These are phyloP conservation scores for Masnerella sp. DNA, from an alignment of 2,888 invertebrate genomes.

Conservation along the genomic window DNA sequence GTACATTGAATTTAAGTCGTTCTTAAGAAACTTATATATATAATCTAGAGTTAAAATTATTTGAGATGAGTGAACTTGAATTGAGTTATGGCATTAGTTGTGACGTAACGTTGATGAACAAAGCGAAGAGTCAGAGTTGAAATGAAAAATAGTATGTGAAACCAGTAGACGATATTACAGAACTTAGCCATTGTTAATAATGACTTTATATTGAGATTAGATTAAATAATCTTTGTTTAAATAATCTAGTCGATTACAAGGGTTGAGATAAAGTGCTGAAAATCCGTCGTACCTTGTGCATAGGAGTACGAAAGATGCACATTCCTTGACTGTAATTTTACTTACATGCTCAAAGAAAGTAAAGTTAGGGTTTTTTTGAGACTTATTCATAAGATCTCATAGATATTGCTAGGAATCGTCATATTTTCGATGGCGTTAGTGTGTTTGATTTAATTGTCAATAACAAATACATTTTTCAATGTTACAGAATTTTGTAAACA, in stretches of 20 bases:
- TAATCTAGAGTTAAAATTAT: conserved; percentile 36
- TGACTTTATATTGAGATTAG: conserved; percentile 63
- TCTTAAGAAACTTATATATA: conserved; percentile 36
- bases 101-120: conserved; percentile 30
- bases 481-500: conserved; percentile 54
- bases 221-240: conserved; percentile 62
- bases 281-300: conserved; percentile 49
- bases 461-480: conserved; percentile 15
- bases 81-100: conserved; percentile 35
- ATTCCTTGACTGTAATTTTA: conserved; percentile 56
- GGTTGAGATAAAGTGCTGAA: conserved; percentile 47
- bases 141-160: conserved; percentile 18
- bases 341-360: conserved; percentile 58
- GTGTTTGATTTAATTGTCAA: conserved; percentile 7
- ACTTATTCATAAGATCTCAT: conserved; percentile 51
- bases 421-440: conserved; percentile 22
- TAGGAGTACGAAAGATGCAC: conserved; percentile 38
- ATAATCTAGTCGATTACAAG: conserved; percentile 72
- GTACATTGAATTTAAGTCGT: conserved; percentile 40
- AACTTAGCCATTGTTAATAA: conserved; percentile 62
- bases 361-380: conserved; percentile 42
- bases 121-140: conserved; percentile 27
- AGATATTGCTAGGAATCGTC: conserved; percentile 26
- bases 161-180: conserved; percentile 27
- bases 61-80: conserved; percentile 20